Evolutionary conservation across 2,888 invertebrate genomes (phyloP).

Genomic region (Clivina fossor): DNA sequence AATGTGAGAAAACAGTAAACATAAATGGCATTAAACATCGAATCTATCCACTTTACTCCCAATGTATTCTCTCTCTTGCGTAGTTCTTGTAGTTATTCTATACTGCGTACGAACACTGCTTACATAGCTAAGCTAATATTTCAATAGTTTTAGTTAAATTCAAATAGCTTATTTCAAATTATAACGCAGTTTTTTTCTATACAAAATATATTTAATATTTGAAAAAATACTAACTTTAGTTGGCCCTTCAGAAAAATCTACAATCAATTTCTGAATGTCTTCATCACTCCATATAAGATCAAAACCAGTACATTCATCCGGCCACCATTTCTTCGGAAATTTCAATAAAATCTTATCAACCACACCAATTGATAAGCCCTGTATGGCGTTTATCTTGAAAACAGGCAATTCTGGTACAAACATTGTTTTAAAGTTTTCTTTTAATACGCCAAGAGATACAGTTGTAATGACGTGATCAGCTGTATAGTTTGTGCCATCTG

Average conservation of each 20-base stretch:
- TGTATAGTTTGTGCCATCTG: conserved; percentile 56
- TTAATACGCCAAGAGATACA: conserved; percentile 69
- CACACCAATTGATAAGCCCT: conserved; percentile 63
- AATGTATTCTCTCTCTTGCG: too few relatives aligned
- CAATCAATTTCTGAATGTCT: conserved; percentile 49
- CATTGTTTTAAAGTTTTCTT: conserved; percentile 56
- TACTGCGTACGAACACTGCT: too few relatives aligned
- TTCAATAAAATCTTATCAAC: conserved; percentile 68
- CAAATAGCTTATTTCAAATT: conserved; percentile 32
- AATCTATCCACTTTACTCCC: too few relatives aligned
- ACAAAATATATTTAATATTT: conserved; percentile 3
- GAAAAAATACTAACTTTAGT: conserved; percentile 34
- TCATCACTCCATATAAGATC: conserved; percentile 61
- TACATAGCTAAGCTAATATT: too few relatives aligned
- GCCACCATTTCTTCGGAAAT: conserved; percentile 69
- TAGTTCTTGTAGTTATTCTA: too few relatives aligned
- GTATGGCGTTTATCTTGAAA: conserved; percentile 59
- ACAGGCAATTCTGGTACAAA: conserved; percentile 61
- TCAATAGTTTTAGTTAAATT: conserved; percentile 3
- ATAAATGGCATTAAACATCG: too few relatives aligned
- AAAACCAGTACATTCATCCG: conserved; percentile 56
- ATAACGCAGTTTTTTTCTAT: neutral
- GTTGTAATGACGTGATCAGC: conserved; percentile 70
- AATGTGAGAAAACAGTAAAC: too few relatives aligned
- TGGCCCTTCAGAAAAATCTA: conserved; percentile 46